These are phyloP conservation scores for Muscicapa comitata DNA, from an alignment of 2,797 vertebrate species.

Conservation along the genomic window DNA sequence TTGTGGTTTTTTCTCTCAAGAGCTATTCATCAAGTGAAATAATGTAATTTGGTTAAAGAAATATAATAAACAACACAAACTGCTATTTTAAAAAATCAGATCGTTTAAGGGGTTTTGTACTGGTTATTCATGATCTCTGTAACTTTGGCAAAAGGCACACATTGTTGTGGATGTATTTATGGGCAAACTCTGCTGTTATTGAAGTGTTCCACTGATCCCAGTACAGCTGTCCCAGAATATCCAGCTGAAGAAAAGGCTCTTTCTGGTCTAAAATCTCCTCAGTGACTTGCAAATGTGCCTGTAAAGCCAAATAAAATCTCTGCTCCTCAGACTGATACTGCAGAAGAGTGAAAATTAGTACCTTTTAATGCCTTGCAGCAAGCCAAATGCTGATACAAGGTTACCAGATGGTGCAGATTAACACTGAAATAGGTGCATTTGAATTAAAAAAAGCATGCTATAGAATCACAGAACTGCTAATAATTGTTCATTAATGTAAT, in stretches of 20 bases:
- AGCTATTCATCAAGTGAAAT: not conserved
- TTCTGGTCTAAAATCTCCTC: not conserved
- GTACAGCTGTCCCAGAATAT: not conserved
- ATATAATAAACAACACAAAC: not conserved
- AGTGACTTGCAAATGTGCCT: not conserved
- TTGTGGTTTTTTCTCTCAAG: not conserved
- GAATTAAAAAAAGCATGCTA: not conserved
- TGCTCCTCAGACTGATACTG: not conserved
- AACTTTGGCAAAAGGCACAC: not conserved
- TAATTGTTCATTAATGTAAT: not conserved
- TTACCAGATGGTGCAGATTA: not conserved
- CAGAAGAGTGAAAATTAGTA: not conserved
- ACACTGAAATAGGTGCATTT: not conserved
- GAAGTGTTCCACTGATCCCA: not conserved
- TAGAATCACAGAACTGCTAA: rapidly evolving
- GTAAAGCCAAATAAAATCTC: not conserved
- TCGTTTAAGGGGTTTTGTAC: not conserved
- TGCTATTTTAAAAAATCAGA: not conserved
- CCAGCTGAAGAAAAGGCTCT: not conserved
- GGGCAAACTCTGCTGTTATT: not conserved
- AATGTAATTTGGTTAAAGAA: not conserved
- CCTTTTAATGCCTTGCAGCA: not conserved
- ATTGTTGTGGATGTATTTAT: not conserved
- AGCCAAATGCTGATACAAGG: not conserved
- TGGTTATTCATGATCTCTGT: not conserved